phyloP scores from a whole-genome alignment of 2,888 invertebrate genomes.

The Cheilosia scutellata region DNA sequence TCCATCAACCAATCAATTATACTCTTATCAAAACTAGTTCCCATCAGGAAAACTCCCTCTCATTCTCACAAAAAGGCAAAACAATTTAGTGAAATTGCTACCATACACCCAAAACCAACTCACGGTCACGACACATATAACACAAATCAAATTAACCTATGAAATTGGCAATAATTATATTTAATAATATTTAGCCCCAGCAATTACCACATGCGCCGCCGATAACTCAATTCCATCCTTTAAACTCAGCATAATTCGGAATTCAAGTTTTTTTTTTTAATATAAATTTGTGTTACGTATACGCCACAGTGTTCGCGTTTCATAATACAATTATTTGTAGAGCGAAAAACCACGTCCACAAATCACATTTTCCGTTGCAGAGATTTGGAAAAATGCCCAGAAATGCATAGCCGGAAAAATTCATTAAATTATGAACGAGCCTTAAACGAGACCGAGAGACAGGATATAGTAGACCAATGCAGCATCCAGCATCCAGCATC shows the following conservation, averaged over 20 bases:
- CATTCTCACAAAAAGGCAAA: too few species aligned
- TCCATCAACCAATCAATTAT: too few species aligned
- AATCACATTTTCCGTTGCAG: constrained; percentile 45
- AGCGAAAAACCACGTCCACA: constrained; percentile 30
- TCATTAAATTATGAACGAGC: constrained; percentile 38
- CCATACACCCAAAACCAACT: too few species aligned
- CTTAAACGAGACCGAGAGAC: neutral
- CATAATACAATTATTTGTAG: constrained; percentile 10
- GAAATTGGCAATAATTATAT: too few species aligned
- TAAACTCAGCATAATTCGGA: neutral
- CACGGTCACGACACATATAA: too few species aligned
- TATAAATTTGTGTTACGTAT: neutral
- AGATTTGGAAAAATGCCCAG: constrained; percentile 49
- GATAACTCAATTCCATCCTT: neutral
- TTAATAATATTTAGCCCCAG: too few species aligned
- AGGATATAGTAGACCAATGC: neutral
- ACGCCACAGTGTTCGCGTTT: constrained; percentile 9
- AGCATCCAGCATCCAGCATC: neutral
- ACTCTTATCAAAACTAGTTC: too few species aligned
- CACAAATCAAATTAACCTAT: too few species aligned
- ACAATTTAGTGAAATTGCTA: too few species aligned
- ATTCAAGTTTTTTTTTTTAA: neutral
- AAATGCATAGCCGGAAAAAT: constrained; percentile 9
- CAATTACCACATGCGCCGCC: too few species aligned
- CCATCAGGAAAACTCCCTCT: too few species aligned